Evolutionary conservation across 2,113 vertebrate species (phyloP), one percentile per base, ranked within the genome.

Genomic region (Oxygymnocypris stewartii): DNA sequence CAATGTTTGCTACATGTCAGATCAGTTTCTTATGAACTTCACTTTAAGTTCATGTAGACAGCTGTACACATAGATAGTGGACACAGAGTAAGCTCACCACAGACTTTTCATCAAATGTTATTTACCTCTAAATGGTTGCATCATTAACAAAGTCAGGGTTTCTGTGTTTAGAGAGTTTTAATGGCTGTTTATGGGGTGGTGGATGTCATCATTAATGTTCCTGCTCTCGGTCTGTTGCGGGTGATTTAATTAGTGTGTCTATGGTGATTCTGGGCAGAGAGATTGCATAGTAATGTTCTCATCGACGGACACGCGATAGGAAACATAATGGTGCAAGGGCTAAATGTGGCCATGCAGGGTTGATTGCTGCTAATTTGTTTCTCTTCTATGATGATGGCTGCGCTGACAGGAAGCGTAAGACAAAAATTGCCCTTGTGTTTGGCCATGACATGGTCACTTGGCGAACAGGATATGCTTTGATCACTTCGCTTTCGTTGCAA

Each of bases 311-410:
- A 40, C 71, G 85, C 61, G 75, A 2, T 16, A 31, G 11, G 23
- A 57, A 31, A 61, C 44, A 23, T 73, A 78, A 85, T 42, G 47
- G 71, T 40, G 5, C 44, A 9, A 11, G 28, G 49, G 83, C 59
- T 82, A 49, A 59, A 82, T 67, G 71, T 69, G 84, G 79, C 74
- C 77, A 75, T 18, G 84, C 71, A 74, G 83, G 71, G 79, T 78
- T 84, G 88, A 92, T 88, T 87, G 84, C 75, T 77, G 83, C 79
- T 85, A 83, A 84, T 92, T 91, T 84, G 77, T 86, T 90, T 82
- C 78, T 86, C 20, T 47, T 84, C 82, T 25, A 2, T 47, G 25
- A 85, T 37, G 57, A 85, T 16, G 51, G 78, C 78, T 44, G 75
- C 73, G 59, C 80, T 31, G 65, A 84, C 47, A 87, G 85, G 37